Percentiles rank a stretch among this genome's conserved stretches.
phyloP scores from a whole-genome alignment of 2,888 invertebrate species.

The Endotricha flammealis region DNA sequence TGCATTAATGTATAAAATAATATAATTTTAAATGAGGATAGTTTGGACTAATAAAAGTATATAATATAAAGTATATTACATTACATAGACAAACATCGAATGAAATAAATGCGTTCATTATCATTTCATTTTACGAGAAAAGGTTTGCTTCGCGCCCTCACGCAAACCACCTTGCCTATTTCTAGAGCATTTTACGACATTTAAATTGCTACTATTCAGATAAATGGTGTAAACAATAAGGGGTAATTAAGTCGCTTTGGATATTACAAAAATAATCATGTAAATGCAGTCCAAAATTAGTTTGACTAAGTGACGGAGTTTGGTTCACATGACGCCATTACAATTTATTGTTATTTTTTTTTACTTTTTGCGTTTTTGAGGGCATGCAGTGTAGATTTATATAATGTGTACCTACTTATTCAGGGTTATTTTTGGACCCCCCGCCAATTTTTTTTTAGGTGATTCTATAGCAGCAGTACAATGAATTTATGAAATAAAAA shows the following conservation, averaged over 20 bases:
- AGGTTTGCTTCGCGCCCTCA: conserved; percentile 38
- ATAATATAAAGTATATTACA: conserved; percentile 30
- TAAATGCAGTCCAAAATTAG: conserved; percentile 60
- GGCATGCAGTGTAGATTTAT: no score
- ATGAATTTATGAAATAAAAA: no score
- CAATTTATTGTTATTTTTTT: conserved; percentile 2
- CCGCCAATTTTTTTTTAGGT: no score
- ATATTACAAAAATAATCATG: conserved; percentile 53
- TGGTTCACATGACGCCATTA: conserved; percentile 44
- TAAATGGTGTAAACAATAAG: conserved; percentile 51
- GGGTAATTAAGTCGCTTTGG: conserved; percentile 53
- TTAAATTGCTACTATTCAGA: conserved; percentile 41
- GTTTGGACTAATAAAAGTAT: no score
- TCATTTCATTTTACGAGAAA: conserved; percentile 52
- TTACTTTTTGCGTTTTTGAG: no score
- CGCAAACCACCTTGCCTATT: conserved; percentile 46
- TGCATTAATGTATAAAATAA: no score
- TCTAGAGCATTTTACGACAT: conserved; percentile 41
- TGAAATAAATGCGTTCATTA: conserved; percentile 16
- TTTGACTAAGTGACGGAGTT: conserved; percentile 33
- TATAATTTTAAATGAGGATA: no score
- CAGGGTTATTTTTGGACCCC: no score
- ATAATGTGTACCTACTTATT: no score
- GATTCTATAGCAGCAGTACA: no score
- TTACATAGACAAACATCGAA: conserved; percentile 13